Percentiles rank a stretch among this genome's conserved stretches.
Evolutionary conservation across 2,888 invertebrate genomes (phyloP).

Genomic region (Lordiphosa andalusiaca): DNA sequence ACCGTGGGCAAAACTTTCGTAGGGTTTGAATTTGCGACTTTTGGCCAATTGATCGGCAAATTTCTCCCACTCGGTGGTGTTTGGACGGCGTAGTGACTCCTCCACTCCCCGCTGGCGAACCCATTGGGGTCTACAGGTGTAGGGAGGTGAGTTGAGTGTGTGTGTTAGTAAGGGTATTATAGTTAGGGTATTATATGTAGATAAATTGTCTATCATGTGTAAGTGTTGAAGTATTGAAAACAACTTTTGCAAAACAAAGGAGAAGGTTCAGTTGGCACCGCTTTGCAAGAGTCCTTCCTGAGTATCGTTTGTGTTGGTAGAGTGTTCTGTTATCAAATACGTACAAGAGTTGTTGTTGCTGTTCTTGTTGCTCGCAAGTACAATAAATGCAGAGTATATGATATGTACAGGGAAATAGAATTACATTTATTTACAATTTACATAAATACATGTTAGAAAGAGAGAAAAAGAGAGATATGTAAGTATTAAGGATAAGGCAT

Average conservation of each 20-base stretch:
- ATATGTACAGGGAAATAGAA: slow-evolving; percentile 57
- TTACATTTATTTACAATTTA: slow-evolving; percentile 67
- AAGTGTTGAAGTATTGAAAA: slow-evolving; percentile 12
- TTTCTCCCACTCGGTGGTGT: slow-evolving; percentile 78
- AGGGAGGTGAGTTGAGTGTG: slow-evolving; percentile 1
- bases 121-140: slow-evolving; percentile 31
- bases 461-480: slow-evolving; percentile 32
- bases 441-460: slow-evolving; percentile 35
- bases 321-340: slow-evolving; percentile 36
- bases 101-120: slow-evolving; percentile 17
- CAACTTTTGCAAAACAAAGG: slow-evolving; percentile 1
- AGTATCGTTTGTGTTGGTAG: slow-evolving; percentile 4
- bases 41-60: slow-evolving; percentile 76
- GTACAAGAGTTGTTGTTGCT: slow-evolving; percentile 58
- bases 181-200: slow-evolving; percentile 4
- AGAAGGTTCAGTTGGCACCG: background rate
- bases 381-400: slow-evolving; percentile 57
- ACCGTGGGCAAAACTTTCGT: slow-evolving; percentile 62
- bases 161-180: slow-evolving; percentile 6
- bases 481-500: slow-evolving; percentile 23
- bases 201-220: background rate
- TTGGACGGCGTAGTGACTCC: slow-evolving; percentile 53
- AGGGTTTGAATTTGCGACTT: slow-evolving; percentile 72
- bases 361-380: slow-evolving; percentile 50
- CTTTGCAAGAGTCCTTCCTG: slow-evolving; percentile 1